A percentile compares a stretch with the other conserved stretches of the same genome.
Conservation (phyloP, 2,888 invertebrate species). For the Leptinotarsa juncta region DNA sequence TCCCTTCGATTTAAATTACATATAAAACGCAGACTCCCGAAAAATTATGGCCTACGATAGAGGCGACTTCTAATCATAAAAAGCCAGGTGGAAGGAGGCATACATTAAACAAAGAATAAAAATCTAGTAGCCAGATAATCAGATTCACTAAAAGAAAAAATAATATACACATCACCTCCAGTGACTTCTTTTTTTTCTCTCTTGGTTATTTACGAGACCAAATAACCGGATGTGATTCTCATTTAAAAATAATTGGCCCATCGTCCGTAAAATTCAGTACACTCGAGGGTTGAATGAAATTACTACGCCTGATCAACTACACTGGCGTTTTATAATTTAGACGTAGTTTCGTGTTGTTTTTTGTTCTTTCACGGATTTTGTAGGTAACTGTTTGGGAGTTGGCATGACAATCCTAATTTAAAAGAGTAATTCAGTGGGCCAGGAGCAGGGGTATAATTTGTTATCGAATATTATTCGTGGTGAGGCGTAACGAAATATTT, state of each 20-base stretch:
- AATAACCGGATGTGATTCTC: constrained; percentile 50
- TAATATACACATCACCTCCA: constrained; percentile 43
- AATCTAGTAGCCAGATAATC: constrained; percentile 18
- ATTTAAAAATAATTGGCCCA: constrained; percentile 50
- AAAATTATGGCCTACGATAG: constrained; percentile 4
- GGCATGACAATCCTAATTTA: constrained; percentile 21
- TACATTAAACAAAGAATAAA: constrained; percentile 17
- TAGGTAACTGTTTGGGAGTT: constrained; percentile 1
- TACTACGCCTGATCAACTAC: constrained; percentile 35
- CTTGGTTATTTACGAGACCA: constrained; percentile 24
- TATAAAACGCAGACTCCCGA: constrained; percentile 3
- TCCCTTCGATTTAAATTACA: not conserved
- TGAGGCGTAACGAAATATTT: not conserved
- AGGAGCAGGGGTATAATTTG: constrained; percentile 5
- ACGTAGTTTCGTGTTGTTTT: constrained; percentile 25
- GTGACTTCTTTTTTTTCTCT: constrained; percentile 32
- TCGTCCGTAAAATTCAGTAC: constrained; percentile 41
- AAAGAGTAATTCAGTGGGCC: not conserved
- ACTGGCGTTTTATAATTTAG: constrained; percentile 35
- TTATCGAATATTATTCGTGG: not conserved
- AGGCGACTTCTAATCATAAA: not conserved
- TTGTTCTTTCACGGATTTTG: constrained; percentile 18
- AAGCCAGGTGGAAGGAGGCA: constrained; percentile 1
- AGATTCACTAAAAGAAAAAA: constrained; percentile 33
- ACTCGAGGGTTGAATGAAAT: constrained; percentile 41